A percentile compares a stretch with the other conserved stretches of the same genome.
phyloP scores from a whole-genome alignment of 35 echinoderm and acorn worm species.

The Acanthaster planci region DNA sequence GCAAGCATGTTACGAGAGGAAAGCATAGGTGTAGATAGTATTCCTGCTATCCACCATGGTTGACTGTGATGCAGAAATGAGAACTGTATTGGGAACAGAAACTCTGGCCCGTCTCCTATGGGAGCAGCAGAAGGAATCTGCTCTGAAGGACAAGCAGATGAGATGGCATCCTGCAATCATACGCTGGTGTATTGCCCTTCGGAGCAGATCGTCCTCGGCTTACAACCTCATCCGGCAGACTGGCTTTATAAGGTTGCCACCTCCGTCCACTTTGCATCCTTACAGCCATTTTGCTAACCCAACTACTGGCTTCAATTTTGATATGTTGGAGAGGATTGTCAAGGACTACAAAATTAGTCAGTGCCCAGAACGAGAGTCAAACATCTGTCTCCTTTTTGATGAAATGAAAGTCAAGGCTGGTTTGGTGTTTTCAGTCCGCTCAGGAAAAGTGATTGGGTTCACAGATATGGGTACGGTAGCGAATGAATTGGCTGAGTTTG shows the following conservation, averaged over 20 bases:
- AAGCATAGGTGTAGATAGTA: background rate
- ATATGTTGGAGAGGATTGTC: background rate
- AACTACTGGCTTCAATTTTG: constrained; percentile 8
- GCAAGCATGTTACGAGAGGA: background rate
- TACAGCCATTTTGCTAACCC: constrained; percentile 35
- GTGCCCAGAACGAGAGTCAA: background rate
- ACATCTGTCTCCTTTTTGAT: constrained; percentile 40
- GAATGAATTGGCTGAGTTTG: constrained; percentile 31
- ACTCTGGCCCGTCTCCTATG: background rate
- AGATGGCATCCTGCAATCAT: constrained; percentile 63
- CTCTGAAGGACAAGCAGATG: background rate
- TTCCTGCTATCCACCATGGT: background rate
- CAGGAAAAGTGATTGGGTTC: constrained; percentile 45
- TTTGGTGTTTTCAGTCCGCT: constrained; percentile 35
- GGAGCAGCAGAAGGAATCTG: background rate
- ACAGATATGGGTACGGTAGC: constrained; percentile 21
- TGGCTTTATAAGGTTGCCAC: constrained; percentile 42
- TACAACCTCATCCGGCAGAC: constrained; percentile 49
- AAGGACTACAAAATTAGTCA: constrained; percentile 12
- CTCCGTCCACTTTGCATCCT: constrained; percentile 36
- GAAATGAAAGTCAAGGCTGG: constrained; percentile 57
- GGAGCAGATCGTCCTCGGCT: constrained; percentile 36
- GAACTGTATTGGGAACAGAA: background rate
- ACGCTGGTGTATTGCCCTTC: constrained; percentile 47
- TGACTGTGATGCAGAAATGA: background rate